phyloP scores from a whole-genome alignment of 2,113 vertebrate species.

The Spea bombifrons region DNA sequence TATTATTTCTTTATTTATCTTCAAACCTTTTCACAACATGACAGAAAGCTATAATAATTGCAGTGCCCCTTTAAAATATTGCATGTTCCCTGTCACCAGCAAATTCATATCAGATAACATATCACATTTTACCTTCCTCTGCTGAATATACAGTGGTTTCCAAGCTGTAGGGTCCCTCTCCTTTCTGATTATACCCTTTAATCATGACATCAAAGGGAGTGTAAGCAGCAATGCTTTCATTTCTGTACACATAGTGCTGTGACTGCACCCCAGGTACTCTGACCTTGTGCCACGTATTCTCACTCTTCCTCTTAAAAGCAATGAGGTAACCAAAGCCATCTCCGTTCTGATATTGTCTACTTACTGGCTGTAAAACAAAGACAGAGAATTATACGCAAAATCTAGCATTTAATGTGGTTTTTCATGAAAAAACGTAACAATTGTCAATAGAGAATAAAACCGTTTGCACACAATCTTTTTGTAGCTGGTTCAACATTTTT shows the following conservation, averaged over 20 bases:
- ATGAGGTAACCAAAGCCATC: constrained; percentile 89
- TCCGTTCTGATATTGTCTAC: constrained; percentile 91
- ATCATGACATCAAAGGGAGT: constrained; percentile 92
- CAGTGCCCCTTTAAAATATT: too few relatives aligned
- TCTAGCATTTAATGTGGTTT: too few relatives aligned
- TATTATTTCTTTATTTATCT: too few relatives aligned
- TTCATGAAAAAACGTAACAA: too few relatives aligned
- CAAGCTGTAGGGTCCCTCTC: constrained; percentile 92
- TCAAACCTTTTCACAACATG: too few relatives aligned
- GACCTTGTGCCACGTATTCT: constrained; percentile 67
- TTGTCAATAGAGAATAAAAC: too few relatives aligned
- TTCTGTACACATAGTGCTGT: constrained; percentile 84
- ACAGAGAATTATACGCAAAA: too few relatives aligned
- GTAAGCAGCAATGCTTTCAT: constrained; percentile 81
- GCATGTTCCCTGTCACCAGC: too few relatives aligned
- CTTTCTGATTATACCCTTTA: constrained; percentile 83
- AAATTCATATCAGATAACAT: background rate
- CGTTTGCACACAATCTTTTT: too few relatives aligned
- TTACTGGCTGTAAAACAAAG: constrained; percentile 70
- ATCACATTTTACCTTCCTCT: constrained; percentile 79
- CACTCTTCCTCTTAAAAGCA: constrained; percentile 78
- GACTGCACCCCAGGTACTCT: constrained; percentile 78
- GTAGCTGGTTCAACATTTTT: too few relatives aligned
- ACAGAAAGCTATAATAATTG: too few relatives aligned
- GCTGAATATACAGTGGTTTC: constrained; percentile 82